Evolutionary conservation across 2,888 invertebrate species (phyloP).

Genomic region (Holacanthella duospinosa): DNA sequence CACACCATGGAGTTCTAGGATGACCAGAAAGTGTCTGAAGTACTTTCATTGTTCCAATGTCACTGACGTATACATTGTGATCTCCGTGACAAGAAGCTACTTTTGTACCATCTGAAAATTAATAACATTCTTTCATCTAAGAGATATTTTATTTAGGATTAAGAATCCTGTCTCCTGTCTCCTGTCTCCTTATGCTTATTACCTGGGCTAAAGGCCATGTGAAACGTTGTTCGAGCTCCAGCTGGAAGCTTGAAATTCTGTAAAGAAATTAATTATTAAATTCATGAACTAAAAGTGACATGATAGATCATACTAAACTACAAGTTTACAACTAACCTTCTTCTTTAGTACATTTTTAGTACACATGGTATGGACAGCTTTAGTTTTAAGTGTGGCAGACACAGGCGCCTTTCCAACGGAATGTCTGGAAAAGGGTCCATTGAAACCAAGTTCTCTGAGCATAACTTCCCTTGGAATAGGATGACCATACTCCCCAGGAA

Average conservation of each 20-base stretch:
- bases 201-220: conserved; percentile 17
- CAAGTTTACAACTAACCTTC: conserved; percentile 20
- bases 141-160: conserved; percentile 11
- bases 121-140: conserved; percentile 14
- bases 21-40: conserved; percentile 67
- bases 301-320: too few relatives aligned
- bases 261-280: conserved; percentile 3
- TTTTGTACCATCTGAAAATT: conserved; percentile 48
- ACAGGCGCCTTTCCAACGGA: conserved; percentile 26
- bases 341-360: conserved; percentile 26
- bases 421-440: conserved; percentile 16
- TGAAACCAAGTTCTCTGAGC: conserved; percentile 29
- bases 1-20: conserved; percentile 81
- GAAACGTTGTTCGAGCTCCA: conserved; percentile 33
- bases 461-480: conserved; percentile 32
- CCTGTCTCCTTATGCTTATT: neutral
- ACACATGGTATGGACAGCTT: conserved; percentile 32
- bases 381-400: conserved; percentile 27
- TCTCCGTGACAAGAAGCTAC: conserved; percentile 82
- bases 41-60: conserved; percentile 65
- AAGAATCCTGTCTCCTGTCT: neutral
- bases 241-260: conserved; percentile 33
- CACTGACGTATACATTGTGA: conserved; percentile 75
- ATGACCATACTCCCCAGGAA: conserved; percentile 34
- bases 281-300: too few relatives aligned